Evolutionary conservation across 2,113 vertebrate species (phyloP).

Genomic region (Ariopsis seemanni): DNA sequence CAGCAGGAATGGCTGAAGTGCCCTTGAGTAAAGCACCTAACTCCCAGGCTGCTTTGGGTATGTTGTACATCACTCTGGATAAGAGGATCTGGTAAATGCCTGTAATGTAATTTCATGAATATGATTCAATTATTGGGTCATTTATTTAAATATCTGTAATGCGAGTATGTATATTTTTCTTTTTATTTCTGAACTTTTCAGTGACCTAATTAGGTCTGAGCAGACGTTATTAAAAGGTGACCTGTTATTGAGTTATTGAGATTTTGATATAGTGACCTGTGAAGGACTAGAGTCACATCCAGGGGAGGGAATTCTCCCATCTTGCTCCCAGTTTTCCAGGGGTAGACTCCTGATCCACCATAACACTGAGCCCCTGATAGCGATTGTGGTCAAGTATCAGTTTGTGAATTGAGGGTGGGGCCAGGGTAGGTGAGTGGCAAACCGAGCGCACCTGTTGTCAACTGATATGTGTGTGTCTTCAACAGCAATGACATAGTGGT

Average conservation of each 20-base stretch:
- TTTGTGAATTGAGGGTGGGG: too few relatives aligned
- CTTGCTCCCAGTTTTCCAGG: not conserved
- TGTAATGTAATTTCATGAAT: not conserved
- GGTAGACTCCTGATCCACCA: not conserved
- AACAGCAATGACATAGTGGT: too few relatives aligned
- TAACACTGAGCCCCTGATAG: not conserved
- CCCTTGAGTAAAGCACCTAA: too few relatives aligned
- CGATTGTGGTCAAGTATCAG: too few relatives aligned
- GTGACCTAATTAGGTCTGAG: not conserved
- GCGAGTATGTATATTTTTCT: not conserved
- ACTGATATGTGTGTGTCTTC: too few relatives aligned
- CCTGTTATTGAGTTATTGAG: not conserved
- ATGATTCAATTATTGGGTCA: not conserved
- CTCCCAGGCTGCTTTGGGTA: too few relatives aligned
- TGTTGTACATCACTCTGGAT: too few relatives aligned
- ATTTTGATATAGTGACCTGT: not conserved
- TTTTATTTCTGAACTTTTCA: not conserved
- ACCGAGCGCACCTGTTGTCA: too few relatives aligned
- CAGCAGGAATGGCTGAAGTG: too few relatives aligned
- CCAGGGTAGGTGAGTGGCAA: too few relatives aligned
- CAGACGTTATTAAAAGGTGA: not conserved
- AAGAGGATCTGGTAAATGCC: too few relatives aligned
- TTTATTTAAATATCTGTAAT: not conserved
- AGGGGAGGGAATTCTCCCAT: not conserved
- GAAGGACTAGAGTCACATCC: not conserved